These are phyloP conservation scores for Pyrocephalus nanus DNA, from an alignment of 2,797 vertebrate genomes.

Conservation along the genomic window DNA sequence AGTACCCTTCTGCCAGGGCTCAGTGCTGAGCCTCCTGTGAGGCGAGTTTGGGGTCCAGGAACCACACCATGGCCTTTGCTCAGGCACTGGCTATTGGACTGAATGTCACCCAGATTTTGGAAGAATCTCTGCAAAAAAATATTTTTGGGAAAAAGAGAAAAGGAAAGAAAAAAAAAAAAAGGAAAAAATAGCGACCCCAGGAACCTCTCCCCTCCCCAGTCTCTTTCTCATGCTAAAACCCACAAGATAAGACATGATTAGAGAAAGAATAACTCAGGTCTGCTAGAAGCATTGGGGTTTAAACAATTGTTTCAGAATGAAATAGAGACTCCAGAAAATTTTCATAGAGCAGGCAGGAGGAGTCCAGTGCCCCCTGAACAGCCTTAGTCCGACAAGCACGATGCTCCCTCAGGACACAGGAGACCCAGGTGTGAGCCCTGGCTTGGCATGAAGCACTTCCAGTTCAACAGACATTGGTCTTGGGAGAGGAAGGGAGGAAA, in stretches of 20 bases:
- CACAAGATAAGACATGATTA: neutral
- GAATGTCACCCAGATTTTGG: neutral
- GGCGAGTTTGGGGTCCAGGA: neutral
- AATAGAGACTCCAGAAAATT: neutral
- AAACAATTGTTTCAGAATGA: neutral
- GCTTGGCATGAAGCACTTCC: neutral
- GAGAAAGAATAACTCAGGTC: neutral
- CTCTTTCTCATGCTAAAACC: neutral
- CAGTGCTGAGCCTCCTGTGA: neutral
- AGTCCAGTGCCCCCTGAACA: neutral
- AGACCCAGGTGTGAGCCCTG: neutral
- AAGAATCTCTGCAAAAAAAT: neutral
- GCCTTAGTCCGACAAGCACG: accelerated
- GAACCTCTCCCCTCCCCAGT: neutral
- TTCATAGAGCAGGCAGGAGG: neutral
- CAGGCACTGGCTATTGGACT: neutral
- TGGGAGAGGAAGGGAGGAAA: neutral
- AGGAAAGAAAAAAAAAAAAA: too few species aligned
- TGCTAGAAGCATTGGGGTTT: neutral
- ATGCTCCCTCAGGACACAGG: accelerated
- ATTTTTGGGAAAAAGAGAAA: neutral
- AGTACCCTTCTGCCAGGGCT: neutral
- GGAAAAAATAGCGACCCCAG: neutral
- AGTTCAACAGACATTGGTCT: neutral
- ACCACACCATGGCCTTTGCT: neutral